Evolutionary conservation across 2,113 vertebrate genomes (phyloP), one percentile per base, ranked within the genome.

Genomic region (Leiothrix lutea): DNA sequence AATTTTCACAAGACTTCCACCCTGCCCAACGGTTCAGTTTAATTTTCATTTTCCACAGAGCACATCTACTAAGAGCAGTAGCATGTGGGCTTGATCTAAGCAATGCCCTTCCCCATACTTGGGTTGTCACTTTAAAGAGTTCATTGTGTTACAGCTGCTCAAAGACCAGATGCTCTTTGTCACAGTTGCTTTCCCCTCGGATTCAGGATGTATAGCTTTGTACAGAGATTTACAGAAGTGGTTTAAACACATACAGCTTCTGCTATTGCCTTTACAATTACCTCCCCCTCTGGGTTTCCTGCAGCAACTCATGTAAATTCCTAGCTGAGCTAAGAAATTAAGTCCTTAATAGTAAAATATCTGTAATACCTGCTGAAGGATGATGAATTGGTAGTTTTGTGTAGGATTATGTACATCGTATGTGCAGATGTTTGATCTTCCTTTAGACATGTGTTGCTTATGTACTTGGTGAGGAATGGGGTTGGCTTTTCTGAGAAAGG

Each of bases 381-480:
- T 91, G 90, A 94, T 88, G 58, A 79, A 85, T 75, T 42, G 25
- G 40, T 79, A 74, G 66, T 7, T 95, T 80, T 87, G 54, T 56
- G 15, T 62, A 66, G 38, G 81, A 90, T 86, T 87, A 82, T 70
- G 66, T 77, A 73, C 74, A 69, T 90, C 88, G 86, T 86, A 66
- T 42, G 29, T 61, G 71, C 90, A 96, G 87, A 88, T 94, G 81
- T 91, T 92, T 92, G 78, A 90, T 66, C 74, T 91, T 77, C 54
- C 66, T 94, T 87, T 85, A 82, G 71, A 53, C 85, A 75, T 56
- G 22, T 72, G 58, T 70, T 95, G 58, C 53, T 94, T 82, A 61
- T 51, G 24, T 50, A 42, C 82, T 89, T 65, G 80, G 42, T 47
- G 45, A 75, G 42, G 64, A 89, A 57, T 10, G 26, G 29, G 6